Evolutionary conservation across 2,113 vertebrate species (phyloP), one percentile per base, ranked within the genome.

Genomic region (Rhombomys opimus): DNA sequence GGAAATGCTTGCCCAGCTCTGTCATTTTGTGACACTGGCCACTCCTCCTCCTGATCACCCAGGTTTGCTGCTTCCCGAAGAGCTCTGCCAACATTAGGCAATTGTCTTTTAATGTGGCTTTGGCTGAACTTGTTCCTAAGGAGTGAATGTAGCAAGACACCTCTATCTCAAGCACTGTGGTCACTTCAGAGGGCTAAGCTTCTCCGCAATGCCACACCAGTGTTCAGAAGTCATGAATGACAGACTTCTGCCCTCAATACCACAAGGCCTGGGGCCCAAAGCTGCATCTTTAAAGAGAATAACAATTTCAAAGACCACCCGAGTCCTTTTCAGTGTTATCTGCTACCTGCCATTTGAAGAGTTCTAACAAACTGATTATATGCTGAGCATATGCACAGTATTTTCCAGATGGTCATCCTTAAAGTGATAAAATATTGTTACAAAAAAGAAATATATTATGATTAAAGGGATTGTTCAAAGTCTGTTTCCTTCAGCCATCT

Each of bases 61-160:
- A 91, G 46, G 25, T 93, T 95, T 93, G 87, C 50, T 90, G 61
- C 89, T 92, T 96, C 92, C 92, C 93, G 70, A 85, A 76, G 92
- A 75, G 50, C 85, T 76, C 78, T 95, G 87, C 89, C 97, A 93
- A 54, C 57, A 75, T 94, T 89, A 90, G 91, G 73, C 72, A 81
- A 87, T 30, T 2, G 6, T 72, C 88, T 95, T 97, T 96, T 97
- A 32, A 96, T 93, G 94, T 97, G 96, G 95, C 93, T 96, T 96
- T 96, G 92, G 93, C 82, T 92, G 54, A 90, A 89, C 75, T 96
- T 72, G n/a, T 94, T 65, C n/a, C 84, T 50, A 80, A 87, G 82
- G 91, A 96, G 77, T 84, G 18, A 90, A 4, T 63, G 72, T 86
- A 89, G 65, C 59, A 67, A 87, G 54, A 61, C n/a, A 76, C 41